phyloP scores from a whole-genome alignment of 2,797 vertebrate genomes.

The Galaxias olidus region DNA sequence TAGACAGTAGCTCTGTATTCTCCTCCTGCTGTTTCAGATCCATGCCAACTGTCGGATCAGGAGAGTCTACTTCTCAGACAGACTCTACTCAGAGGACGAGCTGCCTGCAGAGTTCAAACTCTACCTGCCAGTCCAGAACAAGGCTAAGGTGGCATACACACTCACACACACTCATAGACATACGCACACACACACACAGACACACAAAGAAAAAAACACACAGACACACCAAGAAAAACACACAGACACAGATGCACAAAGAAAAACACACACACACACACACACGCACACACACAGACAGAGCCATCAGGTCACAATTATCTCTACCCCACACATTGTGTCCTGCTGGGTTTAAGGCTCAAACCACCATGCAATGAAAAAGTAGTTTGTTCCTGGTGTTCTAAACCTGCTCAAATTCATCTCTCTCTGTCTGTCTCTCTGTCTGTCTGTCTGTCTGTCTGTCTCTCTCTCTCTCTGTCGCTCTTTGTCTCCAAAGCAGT shows the following conservation, averaged over 20 bases:
- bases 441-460: background rate
- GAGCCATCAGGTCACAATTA: background rate
- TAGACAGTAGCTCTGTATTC: background rate
- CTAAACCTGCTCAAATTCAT: background rate
- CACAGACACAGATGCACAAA: background rate
- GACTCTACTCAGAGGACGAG: conserved; percentile 95
- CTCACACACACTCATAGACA: background rate
- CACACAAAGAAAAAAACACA: background rate
- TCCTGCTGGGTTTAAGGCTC: too few relatives aligned
- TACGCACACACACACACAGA: background rate
- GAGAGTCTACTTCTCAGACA: conserved; percentile 96
- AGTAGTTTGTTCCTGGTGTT: too few relatives aligned
- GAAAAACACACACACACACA: background rate
- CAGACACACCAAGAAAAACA: too few relatives aligned
- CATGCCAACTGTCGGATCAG: conserved; percentile 96
- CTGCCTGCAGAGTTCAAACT: conserved; percentile 98
- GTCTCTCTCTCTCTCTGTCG: background rate
- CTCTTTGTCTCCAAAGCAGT: conserved; percentile 64
- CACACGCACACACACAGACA: background rate
- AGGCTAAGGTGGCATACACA: conserved; percentile 85
- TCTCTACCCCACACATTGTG: too few relatives aligned
- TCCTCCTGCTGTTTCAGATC: conserved; percentile 77
- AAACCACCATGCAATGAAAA: too few relatives aligned
- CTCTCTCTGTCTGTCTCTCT: conserved; percentile 1
- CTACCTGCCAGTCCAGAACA: conserved; percentile 93